phyloP scores from a whole-genome alignment of 2,888 invertebrate species.

The Enchytraeus crypticus region DNA sequence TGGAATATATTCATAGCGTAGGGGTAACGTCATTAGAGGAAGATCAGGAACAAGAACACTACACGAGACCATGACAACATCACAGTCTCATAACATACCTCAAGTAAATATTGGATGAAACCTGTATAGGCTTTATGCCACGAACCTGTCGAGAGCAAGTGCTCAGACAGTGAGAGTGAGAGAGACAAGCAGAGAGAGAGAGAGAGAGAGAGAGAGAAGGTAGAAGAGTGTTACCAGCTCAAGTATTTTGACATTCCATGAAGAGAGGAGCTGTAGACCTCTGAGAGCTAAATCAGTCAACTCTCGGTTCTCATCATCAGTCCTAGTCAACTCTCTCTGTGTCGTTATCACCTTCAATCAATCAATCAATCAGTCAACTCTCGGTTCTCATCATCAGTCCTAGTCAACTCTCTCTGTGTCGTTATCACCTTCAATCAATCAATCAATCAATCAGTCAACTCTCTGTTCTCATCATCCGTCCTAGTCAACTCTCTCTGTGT shows the following conservation, averaged over 20 bases:
- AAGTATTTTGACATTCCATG: constrained; percentile 93
- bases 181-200: too few species aligned
- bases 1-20: too few species aligned
- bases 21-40: too few species aligned
- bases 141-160: too few species aligned
- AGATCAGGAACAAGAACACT: too few species aligned
- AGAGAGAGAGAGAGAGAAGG: too few species aligned
- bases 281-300: constrained; percentile 81
- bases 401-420: constrained; percentile 76
- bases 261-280: constrained; percentile 83
- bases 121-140: too few species aligned
- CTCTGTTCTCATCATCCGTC: constrained; percentile 56
- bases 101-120: too few species aligned
- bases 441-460: neutral
- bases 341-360: constrained; percentile 69
- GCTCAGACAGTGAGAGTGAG: too few species aligned
- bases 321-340: constrained; percentile 77
- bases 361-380: constrained; percentile 58
- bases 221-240: constrained; percentile 69
- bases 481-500: constrained; percentile 80
- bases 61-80: too few species aligned
- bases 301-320: constrained; percentile 81
- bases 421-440: constrained; percentile 64
- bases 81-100: too few species aligned
- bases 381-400: constrained; percentile 81